These are phyloP conservation scores for Onychostoma macrolepis DNA, from an alignment of 2,113 vertebrate species.

Conservation along the genomic window DNA sequence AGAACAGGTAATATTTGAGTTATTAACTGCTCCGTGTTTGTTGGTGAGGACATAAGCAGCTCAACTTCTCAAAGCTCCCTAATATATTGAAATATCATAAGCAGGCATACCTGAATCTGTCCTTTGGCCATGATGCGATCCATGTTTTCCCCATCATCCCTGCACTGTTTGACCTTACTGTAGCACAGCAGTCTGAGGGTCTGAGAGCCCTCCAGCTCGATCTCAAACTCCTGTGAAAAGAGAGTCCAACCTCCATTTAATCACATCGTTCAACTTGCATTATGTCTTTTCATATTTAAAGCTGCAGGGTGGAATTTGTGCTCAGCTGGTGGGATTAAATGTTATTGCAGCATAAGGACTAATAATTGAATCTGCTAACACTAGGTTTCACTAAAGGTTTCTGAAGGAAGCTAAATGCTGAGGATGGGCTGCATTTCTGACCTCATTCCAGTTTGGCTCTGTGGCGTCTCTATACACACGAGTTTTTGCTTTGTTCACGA, in stretches of 20 bases:
- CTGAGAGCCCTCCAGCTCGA: slow-evolving; percentile 97
- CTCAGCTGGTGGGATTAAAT: neutral
- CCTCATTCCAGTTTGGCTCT: slow-evolving; percentile 98
- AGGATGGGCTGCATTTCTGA: slow-evolving; percentile 57
- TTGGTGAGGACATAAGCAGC: neutral
- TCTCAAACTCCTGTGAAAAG: slow-evolving; percentile 92
- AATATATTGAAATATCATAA: neutral
- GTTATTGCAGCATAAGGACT: neutral
- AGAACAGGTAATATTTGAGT: too few relatives aligned
- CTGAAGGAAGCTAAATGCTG: neutral
- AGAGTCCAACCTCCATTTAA: neutral
- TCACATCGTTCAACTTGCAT: neutral
- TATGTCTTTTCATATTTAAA: neutral
- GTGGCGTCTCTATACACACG: slow-evolving; percentile 95
- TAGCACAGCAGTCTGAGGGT: slow-evolving; percentile 93
- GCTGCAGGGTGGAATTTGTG: neutral
- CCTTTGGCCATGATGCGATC: slow-evolving; percentile 95
- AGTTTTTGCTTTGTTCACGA: slow-evolving; percentile 97
- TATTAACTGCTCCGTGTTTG: neutral
- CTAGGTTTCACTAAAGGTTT: neutral
- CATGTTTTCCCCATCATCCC: slow-evolving; percentile 88
- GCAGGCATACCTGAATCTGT: slow-evolving; percentile 85
- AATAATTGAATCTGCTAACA: too few relatives aligned
- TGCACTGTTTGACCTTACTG: slow-evolving; percentile 87
- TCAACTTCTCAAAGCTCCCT: neutral